Base-by-base conservation (phyloP, 2,113 vertebrate genomes). In the Aptenodytes forsteri region DNA sequence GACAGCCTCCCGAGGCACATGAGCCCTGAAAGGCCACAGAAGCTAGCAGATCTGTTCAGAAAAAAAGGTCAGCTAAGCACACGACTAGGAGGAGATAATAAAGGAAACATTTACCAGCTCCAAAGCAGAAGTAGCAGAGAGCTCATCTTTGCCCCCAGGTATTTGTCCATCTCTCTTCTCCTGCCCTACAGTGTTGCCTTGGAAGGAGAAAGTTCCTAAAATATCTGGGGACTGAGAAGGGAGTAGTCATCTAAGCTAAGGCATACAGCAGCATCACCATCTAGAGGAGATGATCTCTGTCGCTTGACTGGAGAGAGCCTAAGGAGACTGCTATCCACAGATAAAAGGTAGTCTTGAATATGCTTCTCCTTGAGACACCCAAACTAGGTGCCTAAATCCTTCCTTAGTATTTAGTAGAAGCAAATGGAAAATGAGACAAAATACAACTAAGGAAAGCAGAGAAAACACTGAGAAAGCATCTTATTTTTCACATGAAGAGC, bases 1-100 rank as follows among this genome's bases (percentile, higher is more conserved):
- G 92, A 66, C 78, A 73, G 82, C 73, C 84, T 91, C 91, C 78
- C 0, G 16, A 85, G 95, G 87, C 85, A 90, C 87, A 73, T 5
- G 66, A 90, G 90, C 71, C 73, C 90, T 42, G 58, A 90, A 92
- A 92, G 75, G 87, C 82, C 87, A 80, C 62, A 77, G 93, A 56
- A 88, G 79, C 71, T 44, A 71, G 86, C 78, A 83, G 92, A 94
- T 61, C 71, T 56, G 42, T 30, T 77, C 70, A 70, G 92, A 23
- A 58, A 49, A 77, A 90, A 95, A 88, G 90, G 90, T 85, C 90
- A 94, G 75, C 78, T 78, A 61, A 77, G 62, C 15, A 16, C 90
- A 77, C 0, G 0, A 49, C 73, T 22, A 89, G 46, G 66, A 93
- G 61, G 34, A 87, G 55, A 40, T 49, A 55, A 91, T 36, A 34